A percentile compares a stretch with the other conserved stretches of the same genome.
phyloP scores from a whole-genome alignment of 2,888 invertebrate genomes.

The Hoplodrina ambigua region DNA sequence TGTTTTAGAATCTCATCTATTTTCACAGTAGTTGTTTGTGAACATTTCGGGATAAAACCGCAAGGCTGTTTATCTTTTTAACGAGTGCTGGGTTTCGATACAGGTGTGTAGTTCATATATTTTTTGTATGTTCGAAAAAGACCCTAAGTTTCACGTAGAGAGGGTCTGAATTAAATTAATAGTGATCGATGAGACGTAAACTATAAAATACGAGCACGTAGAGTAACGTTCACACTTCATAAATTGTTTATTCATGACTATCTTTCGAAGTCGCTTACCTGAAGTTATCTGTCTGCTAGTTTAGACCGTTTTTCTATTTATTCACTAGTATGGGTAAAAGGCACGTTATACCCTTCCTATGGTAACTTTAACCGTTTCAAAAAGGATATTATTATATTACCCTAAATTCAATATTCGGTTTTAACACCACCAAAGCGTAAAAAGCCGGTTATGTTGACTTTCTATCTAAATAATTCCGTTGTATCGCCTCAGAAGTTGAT shows the following conservation, averaged over 20 bases:
- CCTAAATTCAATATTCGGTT: conserved; percentile 20
- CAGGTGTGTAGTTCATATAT: conserved; percentile 44
- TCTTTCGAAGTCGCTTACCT: conserved; percentile 32
- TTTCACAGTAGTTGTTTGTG: conserved; percentile 48
- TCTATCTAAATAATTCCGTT: conserved; percentile 32
- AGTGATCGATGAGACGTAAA: conserved; percentile 50
- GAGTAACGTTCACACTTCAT: conserved; percentile 44
- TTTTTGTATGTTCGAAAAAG: conserved; percentile 31
- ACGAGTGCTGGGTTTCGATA: conserved; percentile 57
- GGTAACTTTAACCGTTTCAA: conserved; percentile 9
- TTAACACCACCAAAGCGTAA: conserved; percentile 21
- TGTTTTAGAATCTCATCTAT: conserved; percentile 55
- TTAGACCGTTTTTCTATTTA: neutral
- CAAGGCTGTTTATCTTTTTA: conserved; percentile 69
- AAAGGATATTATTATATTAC: neutral
- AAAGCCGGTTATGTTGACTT: conserved; percentile 21
- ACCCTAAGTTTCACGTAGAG: conserved; percentile 28
- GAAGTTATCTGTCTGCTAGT: conserved; percentile 20
- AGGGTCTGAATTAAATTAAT: conserved; percentile 56
- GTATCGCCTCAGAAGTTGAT: conserved; percentile 24
- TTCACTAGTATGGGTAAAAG: neutral
- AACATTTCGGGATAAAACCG: conserved; percentile 63
- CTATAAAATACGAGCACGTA: conserved; percentile 53
- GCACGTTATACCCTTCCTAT: neutral
- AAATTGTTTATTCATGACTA: conserved; percentile 49